phyloP scores from a whole-genome alignment of 2,113 vertebrate genomes.

The Triplophysa dalaica region DNA sequence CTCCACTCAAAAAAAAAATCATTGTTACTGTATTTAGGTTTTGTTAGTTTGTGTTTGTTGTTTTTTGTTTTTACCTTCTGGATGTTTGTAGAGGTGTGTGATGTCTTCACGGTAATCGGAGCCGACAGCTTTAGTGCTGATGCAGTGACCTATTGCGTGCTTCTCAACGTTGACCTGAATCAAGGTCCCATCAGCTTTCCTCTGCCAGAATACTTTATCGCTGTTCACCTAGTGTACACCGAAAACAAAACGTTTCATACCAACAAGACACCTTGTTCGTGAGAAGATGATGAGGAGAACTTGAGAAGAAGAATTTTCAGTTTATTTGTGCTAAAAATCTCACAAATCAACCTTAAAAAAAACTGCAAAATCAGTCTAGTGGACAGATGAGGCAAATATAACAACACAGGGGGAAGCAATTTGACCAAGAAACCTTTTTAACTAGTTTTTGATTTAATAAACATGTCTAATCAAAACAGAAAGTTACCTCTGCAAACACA shows the following conservation, averaged over 20 bases:
- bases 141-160: conserved; percentile 77
- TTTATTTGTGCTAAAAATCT: no score
- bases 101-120: conserved; percentile 76
- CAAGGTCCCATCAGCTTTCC: conserved; percentile 78
- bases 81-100: conserved; percentile 82
- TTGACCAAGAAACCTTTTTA: no score
- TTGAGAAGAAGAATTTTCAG: background rate
- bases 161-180: conserved; percentile 78
- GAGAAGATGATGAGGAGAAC: background rate
- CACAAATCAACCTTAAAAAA: no score
- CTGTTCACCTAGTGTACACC: conserved; percentile 81
- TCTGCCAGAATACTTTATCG: conserved; percentile 89
- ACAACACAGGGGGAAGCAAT: no score
- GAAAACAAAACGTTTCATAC: background rate
- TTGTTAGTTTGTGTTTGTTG: background rate
- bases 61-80: conserved; percentile 64
- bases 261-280: background rate
- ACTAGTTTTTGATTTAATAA: no score
- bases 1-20: no score
- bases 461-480: background rate
- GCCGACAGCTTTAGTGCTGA: conserved; percentile 86
- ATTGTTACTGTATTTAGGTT: background rate
- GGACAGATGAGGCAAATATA: no score
- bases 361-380: no score
- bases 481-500: conserved; percentile 86